These are phyloP conservation scores for Eupeodes corollae DNA, from an alignment of 1,140 invertebrate genomes.

Conservation along the genomic window DNA sequence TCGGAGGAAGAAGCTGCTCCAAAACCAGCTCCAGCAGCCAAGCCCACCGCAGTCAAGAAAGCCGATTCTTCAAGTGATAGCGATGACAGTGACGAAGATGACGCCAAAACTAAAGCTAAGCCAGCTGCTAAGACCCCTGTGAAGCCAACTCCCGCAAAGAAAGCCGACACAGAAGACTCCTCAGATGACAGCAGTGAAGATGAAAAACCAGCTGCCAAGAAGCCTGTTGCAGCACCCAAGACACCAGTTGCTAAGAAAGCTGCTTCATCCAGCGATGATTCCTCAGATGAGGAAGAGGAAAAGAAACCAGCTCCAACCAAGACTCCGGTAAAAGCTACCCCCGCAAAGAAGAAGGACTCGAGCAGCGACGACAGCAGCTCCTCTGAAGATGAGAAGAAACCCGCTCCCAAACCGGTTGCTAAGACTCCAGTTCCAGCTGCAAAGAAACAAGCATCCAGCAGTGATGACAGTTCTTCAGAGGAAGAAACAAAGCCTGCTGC, in stretches of 20 bases:
- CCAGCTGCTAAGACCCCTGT: slow-evolving; percentile 5
- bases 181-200: slow-evolving; percentile 15
- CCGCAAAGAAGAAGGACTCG: slow-evolving; percentile 20
- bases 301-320: slow-evolving; percentile 12
- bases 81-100: too few species aligned
- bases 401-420: slow-evolving; percentile 20
- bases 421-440: slow-evolving; percentile 17
- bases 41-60: slow-evolving; percentile 1
- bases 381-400: slow-evolving; percentile 26
- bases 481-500: slow-evolving; percentile 14
- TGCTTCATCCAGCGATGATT: slow-evolving; percentile 14
- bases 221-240: slow-evolving; percentile 13
- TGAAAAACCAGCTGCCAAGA: slow-evolving; percentile 14
- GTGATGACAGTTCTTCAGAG: slow-evolving; percentile 35
- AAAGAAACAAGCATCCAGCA: slow-evolving; percentile 37
- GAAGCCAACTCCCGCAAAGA: slow-evolving; percentile 12
- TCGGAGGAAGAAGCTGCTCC: slow-evolving; percentile 7
- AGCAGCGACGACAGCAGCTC: slow-evolving; percentile 30
- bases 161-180: slow-evolving; percentile 5
- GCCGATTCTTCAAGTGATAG: too few species aligned
- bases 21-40: slow-evolving; percentile 6
- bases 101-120: too few species aligned
- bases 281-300: slow-evolving; percentile 24
- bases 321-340: slow-evolving; percentile 11
- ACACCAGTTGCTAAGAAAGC: slow-evolving; percentile 16